phyloP scores from a whole-genome alignment of 2,113 vertebrate species.

The Isurus oxyrinchus region DNA sequence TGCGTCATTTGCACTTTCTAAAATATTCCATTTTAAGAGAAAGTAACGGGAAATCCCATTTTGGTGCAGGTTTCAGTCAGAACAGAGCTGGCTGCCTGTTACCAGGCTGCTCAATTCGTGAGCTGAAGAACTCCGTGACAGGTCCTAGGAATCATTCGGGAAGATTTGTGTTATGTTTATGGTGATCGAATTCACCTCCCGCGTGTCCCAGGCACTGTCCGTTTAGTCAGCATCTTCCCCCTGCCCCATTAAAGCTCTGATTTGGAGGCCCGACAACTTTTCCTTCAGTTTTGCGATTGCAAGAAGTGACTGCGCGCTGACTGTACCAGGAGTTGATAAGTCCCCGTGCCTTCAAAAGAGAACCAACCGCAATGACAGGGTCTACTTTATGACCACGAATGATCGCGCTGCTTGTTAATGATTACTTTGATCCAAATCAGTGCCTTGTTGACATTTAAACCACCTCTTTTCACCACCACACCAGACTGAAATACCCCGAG shows the following conservation, averaged over 20 bases:
- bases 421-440: background rate
- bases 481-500: background rate
- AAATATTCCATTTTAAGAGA: background rate
- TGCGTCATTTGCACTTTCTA: background rate
- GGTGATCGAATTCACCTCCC: background rate
- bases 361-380: background rate
- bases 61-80: background rate
- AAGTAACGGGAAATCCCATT: background rate
- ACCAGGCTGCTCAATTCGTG: background rate
- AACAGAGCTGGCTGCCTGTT: background rate
- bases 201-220: background rate
- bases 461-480: background rate
- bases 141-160: background rate
- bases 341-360: no score
- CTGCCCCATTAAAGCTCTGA: background rate
- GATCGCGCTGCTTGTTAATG: background rate
- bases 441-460: background rate
- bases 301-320: background rate
- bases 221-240: background rate
- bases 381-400: background rate
- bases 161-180: background rate
- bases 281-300: background rate
- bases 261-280: background rate
- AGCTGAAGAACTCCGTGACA: background rate
- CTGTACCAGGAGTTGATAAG: background rate